Conservation (phyloP, 2,888 invertebrate genomes). For the Pheosia tremula region DNA sequence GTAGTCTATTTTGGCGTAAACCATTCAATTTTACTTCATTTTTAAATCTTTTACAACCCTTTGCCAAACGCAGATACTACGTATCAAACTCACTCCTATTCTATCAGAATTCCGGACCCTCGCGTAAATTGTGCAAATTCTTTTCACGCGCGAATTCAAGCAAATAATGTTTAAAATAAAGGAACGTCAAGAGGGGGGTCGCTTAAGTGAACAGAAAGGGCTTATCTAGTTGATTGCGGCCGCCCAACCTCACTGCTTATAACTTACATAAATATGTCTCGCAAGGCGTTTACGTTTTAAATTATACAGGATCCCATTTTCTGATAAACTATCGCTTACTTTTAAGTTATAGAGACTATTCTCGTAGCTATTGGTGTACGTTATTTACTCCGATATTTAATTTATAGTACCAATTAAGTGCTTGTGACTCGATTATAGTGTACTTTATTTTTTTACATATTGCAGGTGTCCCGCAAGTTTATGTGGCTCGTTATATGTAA, state of each 20-base stretch:
- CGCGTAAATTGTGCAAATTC: slow-evolving; percentile 36
- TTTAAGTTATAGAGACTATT: neutral
- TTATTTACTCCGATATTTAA: neutral
- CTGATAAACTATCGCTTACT: slow-evolving; percentile 20
- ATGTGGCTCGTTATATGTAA: neutral
- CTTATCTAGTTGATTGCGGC: slow-evolving; percentile 67
- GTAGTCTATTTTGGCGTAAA: too few species aligned
- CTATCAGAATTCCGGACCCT: slow-evolving; percentile 9
- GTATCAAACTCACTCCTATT: neutral
- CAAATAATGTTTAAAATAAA: slow-evolving; percentile 65
- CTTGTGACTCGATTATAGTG: neutral
- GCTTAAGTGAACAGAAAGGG: slow-evolving; percentile 39
- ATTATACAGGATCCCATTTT: slow-evolving; percentile 38
- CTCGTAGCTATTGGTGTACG: neutral
- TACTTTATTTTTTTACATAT: neutral
- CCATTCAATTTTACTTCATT: too few species aligned
- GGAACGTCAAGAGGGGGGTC: slow-evolving; percentile 37
- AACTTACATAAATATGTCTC: slow-evolving; percentile 45
- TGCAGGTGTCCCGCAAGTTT: neutral
- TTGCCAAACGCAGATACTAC: neutral
- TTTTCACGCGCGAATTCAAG: slow-evolving; percentile 42
- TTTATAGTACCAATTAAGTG: neutral
- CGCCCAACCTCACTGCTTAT: slow-evolving; percentile 49
- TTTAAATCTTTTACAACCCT: too few species aligned
- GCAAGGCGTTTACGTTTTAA: slow-evolving; percentile 35